Base-by-base conservation (phyloP, 2,113 vertebrate species). In the Suricata suricatta region DNA sequence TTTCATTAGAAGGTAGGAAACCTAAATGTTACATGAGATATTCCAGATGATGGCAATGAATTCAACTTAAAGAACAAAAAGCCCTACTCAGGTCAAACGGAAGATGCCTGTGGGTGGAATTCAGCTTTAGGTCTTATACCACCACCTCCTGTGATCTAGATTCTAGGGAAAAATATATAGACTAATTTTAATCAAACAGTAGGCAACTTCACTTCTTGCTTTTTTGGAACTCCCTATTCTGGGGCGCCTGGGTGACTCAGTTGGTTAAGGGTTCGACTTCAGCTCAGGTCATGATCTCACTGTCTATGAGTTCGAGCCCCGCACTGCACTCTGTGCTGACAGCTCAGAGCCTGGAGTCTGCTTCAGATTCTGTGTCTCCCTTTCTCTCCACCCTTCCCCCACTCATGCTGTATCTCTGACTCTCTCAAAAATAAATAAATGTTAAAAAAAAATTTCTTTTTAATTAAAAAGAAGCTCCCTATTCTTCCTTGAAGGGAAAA, bases 161-260 rank as follows among this genome's bases (percentile, higher is more conserved):
- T 64, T 90, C 15, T 21, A 38, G 50, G n/a, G 9, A 10, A 69
- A 64, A 76, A 33, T 33, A 5, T 66, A 60, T 9, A 17, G 33
- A 69, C 47, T 64, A 52, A 92, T 90, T 90, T 87, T 79, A 95
- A 95, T 85, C 63, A 74, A 85, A 93, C 23, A 71, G 7, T 29
- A 90, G 94, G 6, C 27, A 85, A 86, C 27, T 91, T 96, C 47
- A 63, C 41, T 31, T 64, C n/a, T 87, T 63, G 15, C 27, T 84
- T 27, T 96, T 74, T 90, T 60, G 12, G 82, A 93, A 76, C 2
- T 47, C 29, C 33, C 57, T 35, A 50, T 19, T 74, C 57, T 52
- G 9, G 44, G 44, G 44, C 44, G 44, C 44, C 44, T 47, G 44
- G 44, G 44, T 47, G 44, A 8, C 44, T 47, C 44, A 47, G 44